These are phyloP conservation scores for Charadrius vociferus DNA, from an alignment of 2,113 vertebrate species.

Conservation along the genomic window DNA sequence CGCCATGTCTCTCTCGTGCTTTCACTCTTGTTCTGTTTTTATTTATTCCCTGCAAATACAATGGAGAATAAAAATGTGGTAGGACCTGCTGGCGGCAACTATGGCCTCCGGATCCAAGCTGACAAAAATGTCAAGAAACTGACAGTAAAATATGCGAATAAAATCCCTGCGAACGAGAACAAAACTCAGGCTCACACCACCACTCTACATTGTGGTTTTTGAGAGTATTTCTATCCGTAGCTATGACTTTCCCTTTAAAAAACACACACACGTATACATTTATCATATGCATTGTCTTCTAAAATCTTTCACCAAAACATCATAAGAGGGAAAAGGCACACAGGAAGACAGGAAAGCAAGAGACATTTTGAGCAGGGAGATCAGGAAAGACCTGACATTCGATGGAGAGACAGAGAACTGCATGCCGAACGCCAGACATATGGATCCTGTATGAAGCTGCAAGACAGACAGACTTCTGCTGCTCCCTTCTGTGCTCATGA, in stretches of 20 bases:
- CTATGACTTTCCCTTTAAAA: constrained; percentile 16
- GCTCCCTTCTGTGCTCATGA: background rate
- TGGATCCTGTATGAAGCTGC: constrained; percentile 7
- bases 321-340: background rate
- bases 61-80: constrained; percentile 82
- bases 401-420: background rate
- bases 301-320: background rate
- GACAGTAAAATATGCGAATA: constrained; percentile 92
- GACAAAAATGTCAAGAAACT: constrained; percentile 92
- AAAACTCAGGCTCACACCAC: constrained; percentile 60
- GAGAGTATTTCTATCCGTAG: constrained; percentile 36
- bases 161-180: constrained; percentile 70
- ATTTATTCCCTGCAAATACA: constrained; percentile 84
- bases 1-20: constrained; percentile 49
- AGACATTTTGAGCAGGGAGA: background rate
- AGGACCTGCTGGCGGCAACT: constrained; percentile 82
- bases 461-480: constrained; percentile 30
- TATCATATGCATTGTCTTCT: constrained; percentile 14
- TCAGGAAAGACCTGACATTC: background rate
- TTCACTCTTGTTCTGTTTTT: constrained; percentile 74
- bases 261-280: background rate
- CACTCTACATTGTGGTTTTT: constrained; percentile 42
- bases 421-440: background rate
- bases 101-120: constrained; percentile 89
- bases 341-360: background rate